Conservation (phyloP, 2,888 invertebrate species). For the Platycheirus rosarum region DNA sequence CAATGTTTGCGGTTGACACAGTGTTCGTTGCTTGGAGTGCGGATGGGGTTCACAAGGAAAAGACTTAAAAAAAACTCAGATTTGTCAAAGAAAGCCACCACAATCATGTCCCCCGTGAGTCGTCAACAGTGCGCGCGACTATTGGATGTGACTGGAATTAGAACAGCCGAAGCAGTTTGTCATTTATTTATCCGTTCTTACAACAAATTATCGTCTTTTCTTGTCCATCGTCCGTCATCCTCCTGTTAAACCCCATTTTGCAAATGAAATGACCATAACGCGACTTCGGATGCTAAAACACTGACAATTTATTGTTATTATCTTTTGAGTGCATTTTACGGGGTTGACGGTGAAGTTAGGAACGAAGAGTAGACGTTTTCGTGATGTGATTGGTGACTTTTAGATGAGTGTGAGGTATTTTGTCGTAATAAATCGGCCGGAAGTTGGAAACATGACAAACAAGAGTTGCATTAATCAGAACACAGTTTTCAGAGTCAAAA, state of each 20-base stretch:
- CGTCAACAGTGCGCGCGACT: slow-evolving; percentile 58
- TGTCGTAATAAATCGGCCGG: slow-evolving; percentile 12
- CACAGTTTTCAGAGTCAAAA: too few relatives aligned
- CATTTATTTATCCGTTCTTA: slow-evolving; percentile 41
- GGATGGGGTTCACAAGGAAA: slow-evolving; percentile 16
- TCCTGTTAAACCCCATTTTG: slow-evolving; percentile 41
- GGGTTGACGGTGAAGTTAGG: too few relatives aligned
- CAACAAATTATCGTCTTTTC: slow-evolving; percentile 41
- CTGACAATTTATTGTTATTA: slow-evolving; percentile 70
- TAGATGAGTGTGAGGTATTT: slow-evolving; percentile 23
- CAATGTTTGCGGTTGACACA: slow-evolving; percentile 37
- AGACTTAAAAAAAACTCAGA: slow-evolving; percentile 16
- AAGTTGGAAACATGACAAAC: slow-evolving; percentile 7
- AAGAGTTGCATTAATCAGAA: neutral
- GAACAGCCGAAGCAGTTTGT: slow-evolving; percentile 62
- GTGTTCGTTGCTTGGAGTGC: neutral
- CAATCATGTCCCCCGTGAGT: slow-evolving; percentile 17
- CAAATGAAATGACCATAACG: slow-evolving; percentile 59
- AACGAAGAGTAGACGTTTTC: slow-evolving; percentile 6
- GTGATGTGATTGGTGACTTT: slow-evolving; percentile 20
- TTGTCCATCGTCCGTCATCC: neutral
- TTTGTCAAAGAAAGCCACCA: slow-evolving; percentile 47
- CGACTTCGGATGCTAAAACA: slow-evolving; percentile 62
- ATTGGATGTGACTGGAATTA: slow-evolving; percentile 72
- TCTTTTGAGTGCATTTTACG: slow-evolving; percentile 18